Conservation (phyloP, 1,140 invertebrate genomes). For the Euschistus heros region DNA sequence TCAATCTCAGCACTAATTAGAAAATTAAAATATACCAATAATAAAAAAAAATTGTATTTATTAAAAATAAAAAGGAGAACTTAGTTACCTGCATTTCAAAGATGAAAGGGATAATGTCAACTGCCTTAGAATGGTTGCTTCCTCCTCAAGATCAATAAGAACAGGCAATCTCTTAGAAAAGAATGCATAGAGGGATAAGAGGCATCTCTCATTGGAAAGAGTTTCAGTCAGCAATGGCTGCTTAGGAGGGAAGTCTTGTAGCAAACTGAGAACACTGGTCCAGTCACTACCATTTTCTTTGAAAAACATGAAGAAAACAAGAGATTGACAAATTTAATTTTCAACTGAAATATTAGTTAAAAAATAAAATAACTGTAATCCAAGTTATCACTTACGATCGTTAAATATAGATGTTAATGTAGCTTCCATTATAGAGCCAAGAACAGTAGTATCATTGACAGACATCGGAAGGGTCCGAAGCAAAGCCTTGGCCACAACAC, state of each 20-base stretch:
- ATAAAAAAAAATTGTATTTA: too few species aligned
- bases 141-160: conserved; percentile 38
- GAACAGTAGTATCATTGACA: conserved; percentile 36
- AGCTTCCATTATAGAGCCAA: conserved; percentile 41
- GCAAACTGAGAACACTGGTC: conserved; percentile 35
- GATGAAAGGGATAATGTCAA: conserved; percentile 40
- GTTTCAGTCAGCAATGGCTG: conserved; percentile 36
- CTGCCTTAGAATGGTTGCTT: conserved; percentile 39
- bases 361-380: background rate
- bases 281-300: conserved; percentile 30
- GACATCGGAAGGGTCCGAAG: conserved; percentile 37
- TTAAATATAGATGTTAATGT: conserved; percentile 31
- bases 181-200: conserved; percentile 40
- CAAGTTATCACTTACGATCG: background rate
- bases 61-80: conserved; percentile 12
- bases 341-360: background rate
- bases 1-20: conserved; percentile 42
- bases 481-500: conserved; percentile 39
- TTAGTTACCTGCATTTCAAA: conserved; percentile 38
- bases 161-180: conserved; percentile 38
- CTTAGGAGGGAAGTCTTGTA: conserved; percentile 38
- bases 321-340: background rate
- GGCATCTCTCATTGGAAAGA: conserved; percentile 37
- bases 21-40: too few species aligned
- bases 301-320: background rate